Percentiles rank a stretch among this genome's conserved stretches.
Conservation (phyloP, 1,140 invertebrate species). For the Musca vetustissima region DNA sequence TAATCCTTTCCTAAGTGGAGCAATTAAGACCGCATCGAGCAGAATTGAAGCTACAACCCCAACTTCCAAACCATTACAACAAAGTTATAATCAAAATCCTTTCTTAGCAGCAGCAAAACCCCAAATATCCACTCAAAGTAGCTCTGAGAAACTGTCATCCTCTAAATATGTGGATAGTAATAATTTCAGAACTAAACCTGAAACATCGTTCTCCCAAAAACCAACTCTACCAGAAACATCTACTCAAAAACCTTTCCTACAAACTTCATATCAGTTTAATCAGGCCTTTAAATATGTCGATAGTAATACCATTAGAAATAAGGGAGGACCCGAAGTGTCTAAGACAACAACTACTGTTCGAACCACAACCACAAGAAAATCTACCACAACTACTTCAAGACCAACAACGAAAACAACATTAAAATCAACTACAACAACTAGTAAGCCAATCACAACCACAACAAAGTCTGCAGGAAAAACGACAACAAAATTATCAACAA, state of each 20-base stretch:
- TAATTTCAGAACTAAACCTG: conserved; percentile 1
- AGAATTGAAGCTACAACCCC: neutral
- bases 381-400: too few species aligned
- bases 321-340: neutral
- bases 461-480: too few species aligned
- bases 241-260: too few species aligned
- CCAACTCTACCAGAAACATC: too few species aligned
- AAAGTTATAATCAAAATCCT: neutral
- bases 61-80: neutral
- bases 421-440: neutral
- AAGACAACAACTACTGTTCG: conserved; percentile 25
- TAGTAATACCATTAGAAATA: conserved; percentile 10
- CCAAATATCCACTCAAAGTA: neutral
- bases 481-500: too few species aligned
- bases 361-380: neutral
- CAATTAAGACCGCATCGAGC: neutral
- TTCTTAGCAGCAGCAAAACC: neutral
- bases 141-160: too few species aligned
- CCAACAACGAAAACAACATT: too few species aligned
- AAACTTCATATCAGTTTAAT: too few species aligned
- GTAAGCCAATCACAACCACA: neutral
- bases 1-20: too few species aligned
- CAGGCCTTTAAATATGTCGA: neutral
- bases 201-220: neutral
- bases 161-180: conserved; percentile 24